A percentile compares a stretch with the other conserved stretches of the same genome.
Conservation (phyloP, 1,140 invertebrate genomes). For the Drosophila lini region DNA sequence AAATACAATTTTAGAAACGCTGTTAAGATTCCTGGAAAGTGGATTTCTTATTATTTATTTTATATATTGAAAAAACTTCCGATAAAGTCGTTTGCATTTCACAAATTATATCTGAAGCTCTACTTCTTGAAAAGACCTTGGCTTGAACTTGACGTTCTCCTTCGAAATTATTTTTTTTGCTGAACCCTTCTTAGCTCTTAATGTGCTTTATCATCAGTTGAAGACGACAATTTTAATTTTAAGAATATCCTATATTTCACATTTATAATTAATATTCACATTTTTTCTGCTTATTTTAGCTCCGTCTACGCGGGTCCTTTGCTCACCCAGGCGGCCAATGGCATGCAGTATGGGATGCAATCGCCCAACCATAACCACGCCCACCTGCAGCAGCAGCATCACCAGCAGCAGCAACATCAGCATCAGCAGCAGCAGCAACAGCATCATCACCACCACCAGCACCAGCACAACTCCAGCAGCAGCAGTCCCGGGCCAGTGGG, state of each 20-base stretch:
- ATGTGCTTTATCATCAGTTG: not conserved
- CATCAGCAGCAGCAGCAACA: slow-evolving; percentile 51
- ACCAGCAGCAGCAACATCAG: slow-evolving; percentile 58
- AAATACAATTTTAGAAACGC: not conserved
- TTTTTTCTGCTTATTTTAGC: slow-evolving; percentile 35
- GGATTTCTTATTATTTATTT: not conserved
- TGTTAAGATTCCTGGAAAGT: not conserved
- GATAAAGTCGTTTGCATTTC: not conserved
- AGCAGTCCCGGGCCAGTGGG: slow-evolving; percentile 65
- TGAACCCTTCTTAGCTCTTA: not conserved
- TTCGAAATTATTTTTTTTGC: not conserved
- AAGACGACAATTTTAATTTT: no score
- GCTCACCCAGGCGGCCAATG: slow-evolving; percentile 69
- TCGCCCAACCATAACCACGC: slow-evolving; percentile 67
- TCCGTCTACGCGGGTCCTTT: slow-evolving; percentile 76
- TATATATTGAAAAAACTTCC: not conserved
- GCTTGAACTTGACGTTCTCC: not conserved
- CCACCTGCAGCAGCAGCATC: slow-evolving; percentile 58
- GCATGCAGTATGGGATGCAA: slow-evolving; percentile 77
- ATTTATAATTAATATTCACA: not conserved
- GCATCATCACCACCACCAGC: slow-evolving; percentile 65
- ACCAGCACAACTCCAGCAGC: slow-evolving; percentile 64
- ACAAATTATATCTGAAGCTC: no score
- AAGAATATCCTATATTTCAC: not conserved
- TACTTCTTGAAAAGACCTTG: not conserved